These are phyloP conservation scores for Ostrea denselamellosa DNA, from an alignment of 1,140 invertebrate genomes.

Conservation along the genomic window DNA sequence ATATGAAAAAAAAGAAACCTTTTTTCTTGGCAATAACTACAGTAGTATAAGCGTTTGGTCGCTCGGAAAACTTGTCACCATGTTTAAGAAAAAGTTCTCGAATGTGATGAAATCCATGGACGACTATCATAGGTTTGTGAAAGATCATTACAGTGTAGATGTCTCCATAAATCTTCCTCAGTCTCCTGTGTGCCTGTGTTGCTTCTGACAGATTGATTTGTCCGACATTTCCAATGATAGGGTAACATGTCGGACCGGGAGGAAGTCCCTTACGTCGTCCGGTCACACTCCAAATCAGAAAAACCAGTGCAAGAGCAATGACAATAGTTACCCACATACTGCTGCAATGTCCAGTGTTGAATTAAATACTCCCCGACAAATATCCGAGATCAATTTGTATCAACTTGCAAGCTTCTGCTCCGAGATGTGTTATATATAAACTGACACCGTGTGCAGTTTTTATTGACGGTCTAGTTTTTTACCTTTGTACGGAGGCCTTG, in stretches of 20 bases:
- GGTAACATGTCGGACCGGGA: conserved; percentile 40
- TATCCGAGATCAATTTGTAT: too few species aligned
- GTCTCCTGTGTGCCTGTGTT: not conserved
- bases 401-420: too few species aligned
- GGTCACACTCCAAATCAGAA: not conserved
- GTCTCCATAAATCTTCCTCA: conserved; percentile 58
- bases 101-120: conserved; percentile 57
- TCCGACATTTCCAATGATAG: conserved; percentile 24
- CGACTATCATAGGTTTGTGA: conserved; percentile 48
- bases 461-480: too few species aligned
- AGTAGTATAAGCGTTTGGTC: conserved; percentile 28
- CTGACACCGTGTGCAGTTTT: too few species aligned
- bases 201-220: not conserved
- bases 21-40: not conserved
- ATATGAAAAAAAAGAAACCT: too few species aligned
- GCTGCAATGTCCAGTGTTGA: not conserved
- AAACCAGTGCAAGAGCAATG: not conserved
- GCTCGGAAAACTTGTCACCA: conserved; percentile 53
- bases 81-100: conserved; percentile 57
- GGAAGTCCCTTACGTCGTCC: conserved; percentile 3
- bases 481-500: too few species aligned
- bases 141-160: conserved; percentile 56
- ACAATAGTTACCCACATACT: conserved; percentile 12
- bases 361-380: too few species aligned
- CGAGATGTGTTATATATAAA: too few species aligned